Evolutionary conservation across 2,113 vertebrate genomes (phyloP).

Genomic region (Bucco capensis): DNA sequence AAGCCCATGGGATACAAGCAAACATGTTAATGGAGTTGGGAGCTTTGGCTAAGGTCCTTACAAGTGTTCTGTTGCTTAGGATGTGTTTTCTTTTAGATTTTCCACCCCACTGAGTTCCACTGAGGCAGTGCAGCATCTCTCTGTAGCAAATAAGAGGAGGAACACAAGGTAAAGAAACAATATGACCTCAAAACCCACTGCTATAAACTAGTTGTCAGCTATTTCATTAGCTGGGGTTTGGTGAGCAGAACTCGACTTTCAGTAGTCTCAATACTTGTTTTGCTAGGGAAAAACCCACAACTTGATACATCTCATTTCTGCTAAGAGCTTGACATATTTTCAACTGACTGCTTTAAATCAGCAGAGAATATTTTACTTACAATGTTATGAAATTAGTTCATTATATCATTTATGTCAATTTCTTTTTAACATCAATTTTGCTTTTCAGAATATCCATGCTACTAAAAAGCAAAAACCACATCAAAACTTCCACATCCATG

Average conservation of each 20-base stretch:
- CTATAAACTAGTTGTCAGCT: slow-evolving; percentile 79
- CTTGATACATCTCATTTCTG: not conserved
- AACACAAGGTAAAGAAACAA: not conserved
- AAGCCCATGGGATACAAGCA: not conserved
- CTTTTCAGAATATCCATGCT: not conserved
- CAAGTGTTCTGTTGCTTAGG: not conserved
- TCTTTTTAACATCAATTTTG: not conserved
- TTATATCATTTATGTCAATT: not conserved
- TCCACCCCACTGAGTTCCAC: not conserved
- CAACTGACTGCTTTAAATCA: not conserved
- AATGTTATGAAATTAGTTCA: not conserved
- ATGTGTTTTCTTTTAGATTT: not conserved
- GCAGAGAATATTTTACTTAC: not conserved
- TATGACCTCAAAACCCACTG: slow-evolving; percentile 55
- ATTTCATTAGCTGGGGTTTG: slow-evolving; percentile 80
- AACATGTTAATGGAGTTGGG: not conserved
- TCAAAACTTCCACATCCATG: not conserved
- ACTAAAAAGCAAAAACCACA: not conserved
- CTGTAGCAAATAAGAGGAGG: not conserved
- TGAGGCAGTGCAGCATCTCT: not conserved
- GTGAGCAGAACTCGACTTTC: slow-evolving; percentile 78
- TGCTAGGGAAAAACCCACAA: slow-evolving; percentile 49
- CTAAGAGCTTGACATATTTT: not conserved
- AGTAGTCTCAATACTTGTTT: slow-evolving; percentile 76
- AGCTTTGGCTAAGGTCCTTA: not conserved